Evolutionary conservation across 2,888 invertebrate species (phyloP).

Genomic region (Limulus polyphemus): DNA sequence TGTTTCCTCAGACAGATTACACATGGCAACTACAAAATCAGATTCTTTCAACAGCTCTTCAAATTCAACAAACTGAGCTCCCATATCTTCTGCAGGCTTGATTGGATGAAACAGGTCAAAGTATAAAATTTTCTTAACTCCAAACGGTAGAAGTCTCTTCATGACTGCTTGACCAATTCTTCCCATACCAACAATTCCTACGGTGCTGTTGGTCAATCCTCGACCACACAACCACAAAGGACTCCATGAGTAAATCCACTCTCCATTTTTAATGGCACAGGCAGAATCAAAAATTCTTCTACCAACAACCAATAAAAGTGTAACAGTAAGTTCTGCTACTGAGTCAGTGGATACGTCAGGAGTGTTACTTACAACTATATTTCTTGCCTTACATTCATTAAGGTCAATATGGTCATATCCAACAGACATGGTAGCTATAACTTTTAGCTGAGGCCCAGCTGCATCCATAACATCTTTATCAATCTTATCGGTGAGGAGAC

Average conservation of each 20-base stretch:
- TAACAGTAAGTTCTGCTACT: constrained; percentile 81
- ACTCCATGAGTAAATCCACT: constrained; percentile 72
- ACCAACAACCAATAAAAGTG: constrained; percentile 65
- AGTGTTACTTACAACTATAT: constrained; percentile 71
- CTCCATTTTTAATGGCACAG: constrained; percentile 43
- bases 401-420: constrained; percentile 80
- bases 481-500: constrained; percentile 69
- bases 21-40: constrained; percentile 74
- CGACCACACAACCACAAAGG: constrained; percentile 80
- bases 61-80: constrained; percentile 54
- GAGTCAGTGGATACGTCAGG: constrained; percentile 79
- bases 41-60: constrained; percentile 58
- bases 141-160: constrained; percentile 16
- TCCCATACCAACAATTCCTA: constrained; percentile 46
- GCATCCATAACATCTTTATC: constrained; percentile 59
- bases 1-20: constrained; percentile 58
- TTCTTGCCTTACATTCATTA: constrained; percentile 51
- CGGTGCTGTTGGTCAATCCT: constrained; percentile 59
- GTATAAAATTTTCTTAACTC: constrained; percentile 14
- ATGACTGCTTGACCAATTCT: constrained; percentile 19
- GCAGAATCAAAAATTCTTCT: constrained; percentile 70
- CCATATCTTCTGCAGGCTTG: constrained; percentile 40
- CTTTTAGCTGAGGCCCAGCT: constrained; percentile 49
- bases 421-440: constrained; percentile 78
- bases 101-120: constrained; percentile 21